Base-by-base conservation (phyloP, 2,113 vertebrate genomes). In the Melanotaenia duboulayi region DNA sequence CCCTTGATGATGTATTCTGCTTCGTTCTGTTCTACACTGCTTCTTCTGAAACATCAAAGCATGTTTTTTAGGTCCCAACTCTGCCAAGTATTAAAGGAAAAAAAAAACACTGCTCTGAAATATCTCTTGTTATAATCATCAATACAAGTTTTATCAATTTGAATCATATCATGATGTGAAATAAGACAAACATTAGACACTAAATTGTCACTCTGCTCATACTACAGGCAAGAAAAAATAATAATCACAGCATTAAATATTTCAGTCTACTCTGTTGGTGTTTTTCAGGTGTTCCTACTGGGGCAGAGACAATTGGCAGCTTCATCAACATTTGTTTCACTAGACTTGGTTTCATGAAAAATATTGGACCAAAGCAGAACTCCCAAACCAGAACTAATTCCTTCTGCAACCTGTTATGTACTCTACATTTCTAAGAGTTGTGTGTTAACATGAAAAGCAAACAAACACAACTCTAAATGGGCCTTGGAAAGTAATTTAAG, bases 1-100 rank as follows among this genome's bases (percentile, higher is more conserved):
- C 79, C 75, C 80, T 71, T 48, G 74, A 65, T 85, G 76, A 74
- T 39, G 35, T 78, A 73, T 80, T 76, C 64, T 71, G 28, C 56
- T 72, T 19, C 23, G 12, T 57, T 58, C 52, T n/a, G 16, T 46
- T 55, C 40, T 14, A 19, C 39, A 14, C 13, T 58, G 25, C 64
- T 80, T 68, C 65, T 56, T 79, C 51, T 68, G 23, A 61, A 60
- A 76, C 72, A 69, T 76, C 50, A 40, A 71, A 64, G 40, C 20
- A 44, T 65, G 24, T 32, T 64, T 70, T 70, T 58, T 4, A 54
- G 64, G 48, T 58, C 49, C 32, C 1, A 39, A 49, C 22, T 60
- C 35, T 52, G 48, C 42, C 20, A 73, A 65, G 24, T 46, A 22
- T 76, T 59, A 28, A 59, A 39, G 17, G 67, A 0, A 58, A 76